Percentiles rank a stretch among this genome's conserved stretches.
Conservation (phyloP, 2,797 vertebrate genomes). For the Paramormyrops hopkinsi region DNA sequence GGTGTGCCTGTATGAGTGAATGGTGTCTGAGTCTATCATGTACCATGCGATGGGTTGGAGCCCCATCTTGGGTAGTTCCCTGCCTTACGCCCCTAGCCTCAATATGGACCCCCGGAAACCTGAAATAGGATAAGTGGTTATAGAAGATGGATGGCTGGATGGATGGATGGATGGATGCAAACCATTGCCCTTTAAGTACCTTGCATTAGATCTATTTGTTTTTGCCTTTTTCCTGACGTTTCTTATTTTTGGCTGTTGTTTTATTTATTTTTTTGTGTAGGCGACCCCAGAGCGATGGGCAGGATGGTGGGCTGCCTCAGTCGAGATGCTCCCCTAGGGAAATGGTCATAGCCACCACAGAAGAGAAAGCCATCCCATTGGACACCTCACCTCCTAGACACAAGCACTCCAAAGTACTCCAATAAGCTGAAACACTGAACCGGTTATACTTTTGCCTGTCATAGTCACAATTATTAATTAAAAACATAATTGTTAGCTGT, state of each 20-base stretch:
- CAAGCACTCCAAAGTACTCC: conserved; percentile 67
- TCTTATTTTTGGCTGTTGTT: not conserved
- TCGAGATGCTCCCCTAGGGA: conserved; percentile 82
- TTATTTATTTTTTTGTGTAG: conserved; percentile 45
- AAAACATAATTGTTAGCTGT: not conserved
- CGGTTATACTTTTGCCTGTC: not conserved
- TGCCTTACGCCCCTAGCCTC: not conserved
- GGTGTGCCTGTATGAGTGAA: not conserved
- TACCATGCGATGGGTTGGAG: not conserved
- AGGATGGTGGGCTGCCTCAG: conserved; percentile 70
- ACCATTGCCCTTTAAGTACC: not conserved
- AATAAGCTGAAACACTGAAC: not conserved
- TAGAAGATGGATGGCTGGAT: too few relatives aligned
- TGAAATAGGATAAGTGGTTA: not conserved
- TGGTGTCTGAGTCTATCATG: not conserved
- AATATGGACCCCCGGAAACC: not conserved
- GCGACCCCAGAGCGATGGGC: conserved; percentile 86
- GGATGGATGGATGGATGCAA: not conserved
- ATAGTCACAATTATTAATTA: not conserved
- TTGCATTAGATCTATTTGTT: not conserved
- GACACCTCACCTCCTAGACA: conserved; percentile 67
- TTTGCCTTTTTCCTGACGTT: not conserved
- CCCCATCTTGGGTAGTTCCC: not conserved
- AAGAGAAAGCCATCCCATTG: conserved; percentile 76
- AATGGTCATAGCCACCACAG: conserved; percentile 79